Evolutionary conservation across 1,140 invertebrate genomes (phyloP), one percentile per base, ranked within the genome.

Genomic region (Leptonema lineaticorne): DNA sequence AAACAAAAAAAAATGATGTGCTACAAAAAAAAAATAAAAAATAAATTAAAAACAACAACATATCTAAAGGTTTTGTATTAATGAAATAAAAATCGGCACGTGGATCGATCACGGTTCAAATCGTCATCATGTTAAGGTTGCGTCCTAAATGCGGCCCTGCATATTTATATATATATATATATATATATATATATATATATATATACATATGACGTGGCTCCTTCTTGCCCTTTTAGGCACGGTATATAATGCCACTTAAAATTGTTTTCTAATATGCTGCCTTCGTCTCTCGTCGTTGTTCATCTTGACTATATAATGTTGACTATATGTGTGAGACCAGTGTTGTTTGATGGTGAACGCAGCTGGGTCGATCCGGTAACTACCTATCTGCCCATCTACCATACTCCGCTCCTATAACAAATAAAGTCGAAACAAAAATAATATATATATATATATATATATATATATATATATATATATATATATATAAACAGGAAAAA

Each of bases 191-290:
- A n/a, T n/a, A n/a, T n/a, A n/a, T n/a, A n/a, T n/a, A n/a, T n/a
- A n/a, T n/a, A n/a, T n/a, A n/a, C 37, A 41, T 9, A 16, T 41
- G 18, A 26, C 9, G 48, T 53, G n/a, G 48, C 20, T 53, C 48
- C 56, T 58, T 58, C 9, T n/a, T 30, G 56, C 24, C 20, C 56
- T 58, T 58, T 58, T 26, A 26, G 56, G 20, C 24, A 27, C 56
- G 56, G 24, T 28, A 58, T 58, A 58, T 58, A 41, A 62, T 62
- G 59, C 45, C 62, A 64, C 62, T 64, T 64, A 64, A 64, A 64
- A 64, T 64, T 64, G 62, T 64, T 64, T 64, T 50, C 62, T 64
- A 64, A 64, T 64, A 64, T 50, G 62, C 33, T 37, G n/a, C n/a
- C n/a, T n/a, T n/a, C n/a, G n/a, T n/a, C n/a, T n/a, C n/a, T n/a